A percentile compares a stretch with the other conserved stretches of the same genome.
phyloP scores from a whole-genome alignment of 2,888 invertebrate species.

The Branchellion lobata region DNA sequence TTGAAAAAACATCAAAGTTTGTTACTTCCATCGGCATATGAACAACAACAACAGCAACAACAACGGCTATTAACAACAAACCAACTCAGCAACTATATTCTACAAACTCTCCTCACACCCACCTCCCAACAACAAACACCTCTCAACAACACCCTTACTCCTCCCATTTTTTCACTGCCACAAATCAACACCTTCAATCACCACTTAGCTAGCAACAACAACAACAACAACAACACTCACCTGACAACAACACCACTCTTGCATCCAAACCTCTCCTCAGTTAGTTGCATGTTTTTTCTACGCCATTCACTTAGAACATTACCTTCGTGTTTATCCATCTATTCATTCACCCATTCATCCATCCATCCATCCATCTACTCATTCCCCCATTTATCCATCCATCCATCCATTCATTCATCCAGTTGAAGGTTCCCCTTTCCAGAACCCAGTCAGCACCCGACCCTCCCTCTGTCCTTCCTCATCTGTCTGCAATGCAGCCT shows the following conservation, averaged over 20 bases:
- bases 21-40: neutral
- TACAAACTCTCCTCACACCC: neutral
- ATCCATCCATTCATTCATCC: neutral
- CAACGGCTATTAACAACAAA: neutral
- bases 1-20: neutral
- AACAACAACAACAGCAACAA: conserved; percentile 17
- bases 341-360: conserved; percentile 18
- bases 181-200: neutral
- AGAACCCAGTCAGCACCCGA: conserved; percentile 63
- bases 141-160: neutral
- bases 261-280: conserved; percentile 44
- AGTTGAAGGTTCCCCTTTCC: conserved; percentile 60
- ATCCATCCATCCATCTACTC: neutral
- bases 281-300: too few species aligned
- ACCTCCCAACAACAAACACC: neutral
- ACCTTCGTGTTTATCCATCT: too few species aligned
- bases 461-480: too few species aligned
- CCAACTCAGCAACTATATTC: neutral
- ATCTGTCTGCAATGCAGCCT: too few species aligned
- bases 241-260: neutral
- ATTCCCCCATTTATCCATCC: neutral
- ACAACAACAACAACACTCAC: neutral
- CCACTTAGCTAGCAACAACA: neutral
- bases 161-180: neutral
- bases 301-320: too few species aligned